Base-by-base conservation (phyloP, 2,797 vertebrate species). In the Mormyrops attenuatus region DNA sequence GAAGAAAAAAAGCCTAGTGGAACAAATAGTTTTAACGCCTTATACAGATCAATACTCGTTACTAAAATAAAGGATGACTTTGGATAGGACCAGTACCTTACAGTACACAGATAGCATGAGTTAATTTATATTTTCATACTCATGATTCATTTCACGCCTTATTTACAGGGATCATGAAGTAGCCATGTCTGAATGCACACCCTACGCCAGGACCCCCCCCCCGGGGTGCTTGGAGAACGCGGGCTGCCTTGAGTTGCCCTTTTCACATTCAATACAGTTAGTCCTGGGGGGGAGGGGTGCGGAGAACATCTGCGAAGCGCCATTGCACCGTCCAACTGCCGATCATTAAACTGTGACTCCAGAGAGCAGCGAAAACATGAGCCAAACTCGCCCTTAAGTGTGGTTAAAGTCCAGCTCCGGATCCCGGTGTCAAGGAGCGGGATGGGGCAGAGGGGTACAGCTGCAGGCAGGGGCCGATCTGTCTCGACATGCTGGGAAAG, bases 281-380 rank as follows among this genome's bases (percentile, higher is more conserved):
- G 80, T 63, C 89, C 89, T 66, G 88, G 80, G 55, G 69, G 89
- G 93, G 94, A 11, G 63, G 73, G 88, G 93, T 94, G 92, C 93
- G 92, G 92, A 90, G 93, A 92, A 92, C 94, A 92, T 93, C 93
- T 94, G 93, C 89, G 89, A 93, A 93, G 92, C 92, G 93, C 93
- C 94, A 94, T 94, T 94, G 91, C 91, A 94, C 92, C 90, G 86
- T 94, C 94, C 95, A 93, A 93, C 91, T 90, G 92, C 94, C 94
- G 94, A 94, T 96, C 95, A 96, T 96, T 96, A 96, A 95, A 94
- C 93, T 92, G 91, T 91, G 93, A 94, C 94, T 94, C 93, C 93
- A 91, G 92, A 93, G 94, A 94, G 94, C 95, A 94, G 93, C 93
- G 94, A 92, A 94, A 93, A 92, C 92, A 90, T 0, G 89, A 92